Conservation (phyloP, 2,797 vertebrate genomes). For the Epinephelus coioides region DNA sequence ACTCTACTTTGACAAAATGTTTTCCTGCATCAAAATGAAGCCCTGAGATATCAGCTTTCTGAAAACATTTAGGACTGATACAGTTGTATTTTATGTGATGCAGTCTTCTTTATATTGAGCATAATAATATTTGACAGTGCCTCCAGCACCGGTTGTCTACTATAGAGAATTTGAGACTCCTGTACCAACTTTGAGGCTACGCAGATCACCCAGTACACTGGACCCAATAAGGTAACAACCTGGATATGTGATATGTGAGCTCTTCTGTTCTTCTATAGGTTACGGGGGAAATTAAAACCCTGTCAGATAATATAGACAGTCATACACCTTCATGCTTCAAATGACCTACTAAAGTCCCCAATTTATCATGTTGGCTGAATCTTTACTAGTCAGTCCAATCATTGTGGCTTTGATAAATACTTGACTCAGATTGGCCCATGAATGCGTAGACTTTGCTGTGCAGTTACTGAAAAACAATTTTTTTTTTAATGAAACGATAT, state of each 20-base stretch:
- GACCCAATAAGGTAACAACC: slow-evolving; percentile 91
- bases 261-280: neutral
- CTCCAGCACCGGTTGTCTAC: slow-evolving; percentile 85
- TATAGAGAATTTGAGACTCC: slow-evolving; percentile 85
- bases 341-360: neutral
- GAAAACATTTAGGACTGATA: neutral
- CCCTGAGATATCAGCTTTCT: neutral
- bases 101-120: neutral
- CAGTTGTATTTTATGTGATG: neutral
- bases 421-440: neutral
- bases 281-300: neutral
- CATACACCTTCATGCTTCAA: neutral
- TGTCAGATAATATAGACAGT: neutral
- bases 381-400: neutral
- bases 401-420: neutral
- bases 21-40: neutral
- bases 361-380: neutral
- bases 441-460: neutral
- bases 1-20: neutral
- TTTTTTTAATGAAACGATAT: too few species aligned
- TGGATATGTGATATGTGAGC: neutral
- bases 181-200: slow-evolving; percentile 85
- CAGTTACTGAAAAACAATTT: neutral
- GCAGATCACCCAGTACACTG: slow-evolving; percentile 83
- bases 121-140: slow-evolving; percentile 78